phyloP scores from a whole-genome alignment of 2,888 invertebrate genomes.

The Conomelus anceps region DNA sequence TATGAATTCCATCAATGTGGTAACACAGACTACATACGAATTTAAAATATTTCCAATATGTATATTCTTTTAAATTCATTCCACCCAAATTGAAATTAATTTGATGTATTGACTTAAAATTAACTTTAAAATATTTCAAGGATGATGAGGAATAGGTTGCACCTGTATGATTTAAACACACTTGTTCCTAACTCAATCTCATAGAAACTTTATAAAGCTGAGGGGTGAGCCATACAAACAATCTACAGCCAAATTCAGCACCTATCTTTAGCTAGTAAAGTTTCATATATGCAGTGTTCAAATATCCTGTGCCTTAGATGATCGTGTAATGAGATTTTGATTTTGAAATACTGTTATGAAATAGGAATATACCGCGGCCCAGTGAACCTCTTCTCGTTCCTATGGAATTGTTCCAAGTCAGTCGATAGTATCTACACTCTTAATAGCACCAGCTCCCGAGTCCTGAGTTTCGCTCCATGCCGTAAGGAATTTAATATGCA shows the following conservation, averaged over 20 bases:
- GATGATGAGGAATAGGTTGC: too few species aligned
- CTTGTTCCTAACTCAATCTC: too few species aligned
- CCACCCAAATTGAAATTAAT: too few species aligned
- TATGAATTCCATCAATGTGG: too few species aligned
- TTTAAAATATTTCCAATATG: too few species aligned
- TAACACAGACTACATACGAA: too few species aligned
- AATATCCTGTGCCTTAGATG: not conserved
- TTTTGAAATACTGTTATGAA: not conserved
- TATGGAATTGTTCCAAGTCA: not conserved
- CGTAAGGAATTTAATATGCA: not conserved
- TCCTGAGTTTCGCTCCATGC: not conserved
- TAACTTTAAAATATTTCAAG: too few species aligned
- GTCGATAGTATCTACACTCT: not conserved
- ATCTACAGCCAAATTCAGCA: not conserved
- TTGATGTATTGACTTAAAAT: too few species aligned
- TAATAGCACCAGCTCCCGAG: too few species aligned
- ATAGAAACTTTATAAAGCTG: not conserved
- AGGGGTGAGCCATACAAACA: not conserved
- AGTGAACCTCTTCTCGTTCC: not conserved
- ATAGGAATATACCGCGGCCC: not conserved
- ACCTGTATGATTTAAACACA: too few species aligned
- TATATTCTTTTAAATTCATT: too few species aligned
- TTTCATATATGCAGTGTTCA: not conserved
- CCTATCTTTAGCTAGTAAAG: not conserved
- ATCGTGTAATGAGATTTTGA: not conserved